Percentiles rank a stretch among this genome's conserved stretches.
Conservation (phyloP, 2,888 invertebrate species). For the Neoitamus cyanurus region DNA sequence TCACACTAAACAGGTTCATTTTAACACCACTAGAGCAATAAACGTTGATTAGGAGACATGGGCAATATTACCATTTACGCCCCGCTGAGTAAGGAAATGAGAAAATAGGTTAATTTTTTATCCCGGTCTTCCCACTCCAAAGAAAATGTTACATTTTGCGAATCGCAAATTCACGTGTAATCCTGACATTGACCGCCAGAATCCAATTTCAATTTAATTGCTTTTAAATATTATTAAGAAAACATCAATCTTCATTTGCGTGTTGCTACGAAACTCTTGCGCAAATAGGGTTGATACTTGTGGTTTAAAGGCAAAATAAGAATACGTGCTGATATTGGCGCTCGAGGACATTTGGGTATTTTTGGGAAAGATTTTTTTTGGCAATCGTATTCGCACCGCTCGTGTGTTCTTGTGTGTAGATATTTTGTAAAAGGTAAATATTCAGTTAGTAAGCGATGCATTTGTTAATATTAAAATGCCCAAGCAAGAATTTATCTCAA, state of each 20-base stretch:
- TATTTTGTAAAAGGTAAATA: too few species aligned
- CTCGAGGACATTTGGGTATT: background rate
- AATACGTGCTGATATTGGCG: background rate
- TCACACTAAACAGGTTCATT: too few species aligned
- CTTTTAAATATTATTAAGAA: background rate
- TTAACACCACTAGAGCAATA: background rate
- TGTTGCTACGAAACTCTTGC: background rate
- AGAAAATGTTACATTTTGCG: background rate
- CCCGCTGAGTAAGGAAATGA: background rate
- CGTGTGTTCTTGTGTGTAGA: too few species aligned
- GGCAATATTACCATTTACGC: background rate
- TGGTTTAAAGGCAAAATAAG: background rate
- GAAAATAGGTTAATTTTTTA: background rate
- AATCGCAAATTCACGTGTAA: background rate
- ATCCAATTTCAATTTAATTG: background rate
- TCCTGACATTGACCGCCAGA: background rate
- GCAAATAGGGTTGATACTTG: background rate
- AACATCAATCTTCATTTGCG: background rate
- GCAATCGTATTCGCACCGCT: too few species aligned
- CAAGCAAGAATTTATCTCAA: too few species aligned
- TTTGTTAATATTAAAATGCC: background rate
- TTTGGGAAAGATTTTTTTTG: background rate
- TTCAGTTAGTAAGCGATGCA: too few species aligned
- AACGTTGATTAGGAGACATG: background rate
- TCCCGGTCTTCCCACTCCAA: background rate